Base-by-base conservation (phyloP, 1,140 invertebrate species). In the Euborellia annulipes region DNA sequence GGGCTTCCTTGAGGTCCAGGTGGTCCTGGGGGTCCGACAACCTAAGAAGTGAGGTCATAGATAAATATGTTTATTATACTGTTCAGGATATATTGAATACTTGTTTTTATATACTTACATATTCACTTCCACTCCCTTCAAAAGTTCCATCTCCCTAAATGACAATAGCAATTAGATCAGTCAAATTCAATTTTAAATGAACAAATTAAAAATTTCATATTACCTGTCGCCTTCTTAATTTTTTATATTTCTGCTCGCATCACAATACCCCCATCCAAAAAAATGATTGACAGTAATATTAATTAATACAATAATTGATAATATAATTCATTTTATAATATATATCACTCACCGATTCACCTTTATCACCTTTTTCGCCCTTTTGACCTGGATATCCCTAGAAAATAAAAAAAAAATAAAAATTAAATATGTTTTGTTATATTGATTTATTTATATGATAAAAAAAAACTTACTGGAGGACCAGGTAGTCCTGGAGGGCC, bases 291-390 rank as follows among this genome's bases (percentile, higher is more conserved):
- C 4, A 27, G 11, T 6, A 6, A 27, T 27, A 27, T 27, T 27
- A 27, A 27, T 27, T 27, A 27, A 27, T 27, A 27, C 23, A 27
- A 27, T 27, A 6, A 27, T 27, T 27, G 11, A 27, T 6, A 27
- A 11, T 6, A 27, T 27, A 6, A 27, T 27, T 11, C 4, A 4
- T 6, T 27, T 27, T 27, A 6, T 6, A 6, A 27, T 11, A 27
- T 27, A 27, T 27, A 11, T 27, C 18, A 75, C 78, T 80, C 68
- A 90, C 87, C 73, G 86, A 87, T 72, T 91, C 86, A 36, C 86
- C 86, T 62, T 88, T 86, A 56, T 91, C 86, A 27, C 88, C 88
- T 61, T 90, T 91, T 50, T 89, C 85, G 20, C 87, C 87, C 60
- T 84, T 86, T 45, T 76, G 66, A 11, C 87, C 88, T 14, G 85